phyloP scores from a whole-genome alignment of 1,140 invertebrate genomes.

The Rhopalosiphum maidis region DNA sequence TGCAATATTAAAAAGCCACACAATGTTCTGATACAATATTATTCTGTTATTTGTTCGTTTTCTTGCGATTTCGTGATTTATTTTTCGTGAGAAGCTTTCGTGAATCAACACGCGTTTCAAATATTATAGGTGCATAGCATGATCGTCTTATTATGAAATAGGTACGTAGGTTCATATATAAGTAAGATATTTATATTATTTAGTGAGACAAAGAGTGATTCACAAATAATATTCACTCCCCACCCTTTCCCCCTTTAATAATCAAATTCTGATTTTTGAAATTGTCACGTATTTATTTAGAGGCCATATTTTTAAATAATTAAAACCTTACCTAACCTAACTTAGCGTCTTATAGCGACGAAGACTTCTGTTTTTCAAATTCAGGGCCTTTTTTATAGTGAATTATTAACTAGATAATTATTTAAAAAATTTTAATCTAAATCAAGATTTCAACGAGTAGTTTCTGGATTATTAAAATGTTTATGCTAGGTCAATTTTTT shows the following conservation, averaged over 20 bases:
- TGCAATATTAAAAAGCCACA: background rate
- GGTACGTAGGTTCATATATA: background rate
- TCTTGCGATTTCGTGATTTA: background rate
- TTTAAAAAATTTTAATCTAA: too few relatives aligned
- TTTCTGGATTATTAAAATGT: too few relatives aligned
- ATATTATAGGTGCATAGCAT: background rate
- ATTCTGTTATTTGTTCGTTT: background rate
- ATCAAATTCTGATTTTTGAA: background rate
- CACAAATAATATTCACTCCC: background rate
- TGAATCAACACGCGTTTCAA: background rate
- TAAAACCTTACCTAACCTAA: too few relatives aligned
- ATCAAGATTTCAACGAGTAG: too few relatives aligned
- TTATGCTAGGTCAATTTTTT: background rate
- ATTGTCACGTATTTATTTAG: background rate
- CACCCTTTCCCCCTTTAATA: too few relatives aligned
- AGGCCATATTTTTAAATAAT: too few relatives aligned
- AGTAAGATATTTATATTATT: background rate
- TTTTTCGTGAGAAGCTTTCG: background rate
- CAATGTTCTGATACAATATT: background rate
- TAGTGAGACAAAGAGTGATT: background rate
- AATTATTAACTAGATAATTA: background rate
- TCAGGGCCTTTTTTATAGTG: too few relatives aligned
- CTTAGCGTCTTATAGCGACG: too few relatives aligned
- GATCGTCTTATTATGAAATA: background rate
- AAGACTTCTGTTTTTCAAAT: too few relatives aligned